Evolutionary conservation across 1,140 invertebrate species (phyloP).

Genomic region (Ruditapes philippinarum): DNA sequence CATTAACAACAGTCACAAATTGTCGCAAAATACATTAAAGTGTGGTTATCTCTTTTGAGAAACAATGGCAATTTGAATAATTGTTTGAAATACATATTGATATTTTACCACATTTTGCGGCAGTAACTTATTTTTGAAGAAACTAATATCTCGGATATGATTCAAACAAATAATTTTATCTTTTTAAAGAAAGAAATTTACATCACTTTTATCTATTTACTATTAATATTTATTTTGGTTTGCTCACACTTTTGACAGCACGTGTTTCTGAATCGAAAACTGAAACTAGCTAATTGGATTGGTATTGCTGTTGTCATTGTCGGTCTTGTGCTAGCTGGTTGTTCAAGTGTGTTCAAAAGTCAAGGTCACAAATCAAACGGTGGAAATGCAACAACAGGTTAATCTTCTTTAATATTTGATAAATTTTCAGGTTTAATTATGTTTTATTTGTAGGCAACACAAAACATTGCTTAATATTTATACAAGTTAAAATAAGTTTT

Average conservation of each 20-base stretch:
- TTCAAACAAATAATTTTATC: background rate
- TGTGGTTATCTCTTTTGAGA: too few species aligned
- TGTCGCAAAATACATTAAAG: too few species aligned
- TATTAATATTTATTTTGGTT: background rate
- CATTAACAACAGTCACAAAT: too few species aligned
- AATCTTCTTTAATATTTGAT: background rate
- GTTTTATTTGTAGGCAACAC: background rate
- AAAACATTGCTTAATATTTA: background rate
- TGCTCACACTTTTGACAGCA: conserved; percentile 72
- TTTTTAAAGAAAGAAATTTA: background rate
- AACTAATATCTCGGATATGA: background rate
- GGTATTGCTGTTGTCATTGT: conserved; percentile 81
- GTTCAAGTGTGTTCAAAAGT: conserved; percentile 83
- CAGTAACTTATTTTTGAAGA: background rate
- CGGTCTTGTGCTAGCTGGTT: conserved; percentile 82
- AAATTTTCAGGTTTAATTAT: background rate
- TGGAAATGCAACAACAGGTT: conserved; percentile 80
- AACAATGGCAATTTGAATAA: too few species aligned
- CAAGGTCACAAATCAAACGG: conserved; percentile 54
- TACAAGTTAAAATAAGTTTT: too few species aligned
- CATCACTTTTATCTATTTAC: too few species aligned
- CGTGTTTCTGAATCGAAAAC: conserved; percentile 83
- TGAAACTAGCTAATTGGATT: conserved; percentile 79
- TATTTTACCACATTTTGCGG: background rate
- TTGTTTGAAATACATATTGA: background rate